Base-by-base conservation (phyloP, 2,888 invertebrate genomes). In the Spilarctia lutea region DNA sequence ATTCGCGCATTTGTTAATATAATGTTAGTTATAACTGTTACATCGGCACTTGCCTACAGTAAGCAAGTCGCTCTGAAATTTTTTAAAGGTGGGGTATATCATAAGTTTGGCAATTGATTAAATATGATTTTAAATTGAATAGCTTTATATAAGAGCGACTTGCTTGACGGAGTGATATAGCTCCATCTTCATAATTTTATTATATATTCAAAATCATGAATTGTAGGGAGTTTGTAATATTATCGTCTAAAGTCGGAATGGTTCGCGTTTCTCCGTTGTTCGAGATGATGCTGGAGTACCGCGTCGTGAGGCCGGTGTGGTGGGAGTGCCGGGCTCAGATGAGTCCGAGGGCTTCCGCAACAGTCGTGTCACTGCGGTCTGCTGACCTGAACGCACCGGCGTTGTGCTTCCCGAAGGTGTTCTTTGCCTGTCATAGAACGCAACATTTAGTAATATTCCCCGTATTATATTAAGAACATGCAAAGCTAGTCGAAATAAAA, bases 381-480 rank as follows among this genome's bases (percentile, higher is more conserved):
- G 95, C 85, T 96, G 96, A 63, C 97, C 97, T 48, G 97, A 94
- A 33, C 97, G 96, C 77, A 97, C 96, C 67, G 97, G 97, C 20
- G 97, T 97, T 80, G 97, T 97, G 79, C 97, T 97, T 75, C 97
- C 97, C 74, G 98, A 98, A 73, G 98, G 97, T 82, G 98, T 98
- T 90, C 97, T 96, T 92, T 97, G 97, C 94, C 98, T 98, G 92
- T 80, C 74, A 77, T 81, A 79, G 79, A 74, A 82, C 33, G 68
- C 35, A 66, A 63, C 56, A 10, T 73, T 85, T 82, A 88, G 76
- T 70, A 83, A 52, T 67, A 30, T 52, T 70, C 70, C 48, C 72
- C 72, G 75, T 18, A 65, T 60, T 45, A 42, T 68, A 68, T 4
- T 33, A 33, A 52, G 52, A 76, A 76, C 86, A 83, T 83, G 84